A percentile compares a stretch with the other conserved stretches of the same genome.
Evolutionary conservation across 2,113 vertebrate species (phyloP).

Genomic region (Daubentonia madagascariensis): DNA sequence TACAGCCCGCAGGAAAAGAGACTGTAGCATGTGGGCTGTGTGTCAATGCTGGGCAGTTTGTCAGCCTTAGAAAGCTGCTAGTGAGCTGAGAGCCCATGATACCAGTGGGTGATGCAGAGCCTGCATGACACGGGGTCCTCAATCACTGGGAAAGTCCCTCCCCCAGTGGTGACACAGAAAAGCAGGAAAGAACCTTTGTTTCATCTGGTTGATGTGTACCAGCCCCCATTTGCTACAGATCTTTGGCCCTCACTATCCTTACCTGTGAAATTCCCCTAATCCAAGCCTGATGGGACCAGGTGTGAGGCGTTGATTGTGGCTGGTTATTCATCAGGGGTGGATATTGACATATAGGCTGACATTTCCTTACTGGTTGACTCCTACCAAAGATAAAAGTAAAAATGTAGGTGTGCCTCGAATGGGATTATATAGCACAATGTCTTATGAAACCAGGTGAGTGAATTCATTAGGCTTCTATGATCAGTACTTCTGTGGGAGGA

Average conservation of each 20-base stretch:
- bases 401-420: neutral
- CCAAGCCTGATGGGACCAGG: neutral
- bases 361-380: neutral
- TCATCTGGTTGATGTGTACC: neutral
- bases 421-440: neutral
- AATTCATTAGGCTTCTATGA: neutral
- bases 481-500: neutral
- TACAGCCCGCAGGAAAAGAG: neutral
- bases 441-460: neutral
- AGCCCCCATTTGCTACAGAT: neutral
- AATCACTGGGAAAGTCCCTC: neutral
- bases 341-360: neutral
- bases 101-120: neutral
- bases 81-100: neutral
- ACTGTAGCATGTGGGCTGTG: neutral
- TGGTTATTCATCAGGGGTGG: neutral
- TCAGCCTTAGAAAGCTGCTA: slow-evolving; percentile 38
- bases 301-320: neutral
- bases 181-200: neutral
- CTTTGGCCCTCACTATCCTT: neutral
- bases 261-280: neutral
- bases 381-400: neutral
- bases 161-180: neutral
- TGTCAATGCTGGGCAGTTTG: slow-evolving; percentile 19
- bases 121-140: neutral